Base-by-base conservation (phyloP, 2,113 vertebrate species). In the Megaceryle torquata region DNA sequence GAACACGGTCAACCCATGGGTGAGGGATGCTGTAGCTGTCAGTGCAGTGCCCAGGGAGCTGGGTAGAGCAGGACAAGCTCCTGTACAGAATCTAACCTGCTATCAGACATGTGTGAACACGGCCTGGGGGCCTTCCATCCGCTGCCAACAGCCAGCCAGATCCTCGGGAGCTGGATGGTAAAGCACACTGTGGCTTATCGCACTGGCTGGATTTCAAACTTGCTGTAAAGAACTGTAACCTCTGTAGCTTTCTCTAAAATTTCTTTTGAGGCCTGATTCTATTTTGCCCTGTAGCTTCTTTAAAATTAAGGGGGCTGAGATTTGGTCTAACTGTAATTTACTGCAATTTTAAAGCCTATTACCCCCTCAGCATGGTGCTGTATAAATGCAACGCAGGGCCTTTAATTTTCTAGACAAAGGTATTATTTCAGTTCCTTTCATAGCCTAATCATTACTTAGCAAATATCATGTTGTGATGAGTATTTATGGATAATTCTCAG, bases 401-500 rank as follows among this genome's bases (percentile, higher is more conserved):
- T 93, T 96, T 94, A 22, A 96, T 96, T 95, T 96, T 79, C 64
- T 21, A 93, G 90, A 91, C 82, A 94, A 96, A 94, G 80, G 85
- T 96, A 93, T 92, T 96, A 85, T 96, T 92, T 84, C 60, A 94
- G 43, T 41, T 96, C 80, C 57, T 94, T 97, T 95, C 93, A 93
- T 2, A 79, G 86, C 37, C 83, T 96, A 96, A 97, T 97, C 95
- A 92, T 92, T 84, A 71, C 89, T 95, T 95, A 86, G 95, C 43
- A 94, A 97, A 96, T 93, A 91, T 39, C 85, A 60, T 88, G 87
- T 95, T 96, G 92, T 88, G 82, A 79, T 68, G 94, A 95, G 87
- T 77, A 95, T 94, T 96, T 94, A 78, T 81, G 92, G 88, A 90
- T 96, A 94, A 96, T 93, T 90, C 93, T 94, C 72, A 95, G 91